Evolutionary conservation across 1,140 invertebrate species (phyloP).

Genomic region (Metaphire vulgaris): DNA sequence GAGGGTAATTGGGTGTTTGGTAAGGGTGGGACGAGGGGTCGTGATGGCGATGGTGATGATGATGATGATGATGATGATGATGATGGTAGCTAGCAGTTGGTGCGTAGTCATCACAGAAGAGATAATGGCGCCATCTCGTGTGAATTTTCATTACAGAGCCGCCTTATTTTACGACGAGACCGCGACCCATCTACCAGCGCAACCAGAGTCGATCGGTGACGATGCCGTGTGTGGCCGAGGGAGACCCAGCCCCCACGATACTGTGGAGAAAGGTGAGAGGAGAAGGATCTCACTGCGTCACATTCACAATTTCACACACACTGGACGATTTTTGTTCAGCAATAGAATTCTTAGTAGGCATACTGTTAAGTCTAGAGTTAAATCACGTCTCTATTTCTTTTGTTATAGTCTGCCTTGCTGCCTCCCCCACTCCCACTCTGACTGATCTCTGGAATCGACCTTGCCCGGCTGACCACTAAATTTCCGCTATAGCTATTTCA

Average conservation of each 20-base stretch:
- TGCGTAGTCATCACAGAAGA: neutral
- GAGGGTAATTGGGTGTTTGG: neutral
- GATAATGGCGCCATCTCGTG: neutral
- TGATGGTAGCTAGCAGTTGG: neutral
- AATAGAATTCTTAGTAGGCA: neutral
- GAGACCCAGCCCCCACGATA: constrained; percentile 79
- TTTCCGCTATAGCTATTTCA: too few relatives aligned
- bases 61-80: neutral
- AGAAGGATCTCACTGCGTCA: too few relatives aligned
- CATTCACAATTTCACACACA: too few relatives aligned
- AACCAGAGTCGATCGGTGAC: constrained; percentile 43
- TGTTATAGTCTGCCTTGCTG: neutral
- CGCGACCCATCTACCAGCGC: constrained; percentile 47
- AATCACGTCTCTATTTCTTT: neutral
- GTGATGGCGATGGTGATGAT: too few relatives aligned
- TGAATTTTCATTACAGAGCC: constrained; percentile 47
- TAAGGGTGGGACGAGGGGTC: too few relatives aligned
- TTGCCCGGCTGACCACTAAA: too few relatives aligned
- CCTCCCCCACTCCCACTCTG: neutral
- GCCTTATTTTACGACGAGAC: constrained; percentile 51
- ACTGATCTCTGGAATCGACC: neutral
- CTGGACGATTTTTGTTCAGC: neutral
- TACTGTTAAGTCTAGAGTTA: neutral
- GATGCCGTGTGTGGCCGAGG: constrained; percentile 87
- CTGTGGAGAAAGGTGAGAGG: constrained; percentile 83